phyloP scores from a whole-genome alignment of 2,113 vertebrate species.

The Nothocercus nigrocapillus region DNA sequence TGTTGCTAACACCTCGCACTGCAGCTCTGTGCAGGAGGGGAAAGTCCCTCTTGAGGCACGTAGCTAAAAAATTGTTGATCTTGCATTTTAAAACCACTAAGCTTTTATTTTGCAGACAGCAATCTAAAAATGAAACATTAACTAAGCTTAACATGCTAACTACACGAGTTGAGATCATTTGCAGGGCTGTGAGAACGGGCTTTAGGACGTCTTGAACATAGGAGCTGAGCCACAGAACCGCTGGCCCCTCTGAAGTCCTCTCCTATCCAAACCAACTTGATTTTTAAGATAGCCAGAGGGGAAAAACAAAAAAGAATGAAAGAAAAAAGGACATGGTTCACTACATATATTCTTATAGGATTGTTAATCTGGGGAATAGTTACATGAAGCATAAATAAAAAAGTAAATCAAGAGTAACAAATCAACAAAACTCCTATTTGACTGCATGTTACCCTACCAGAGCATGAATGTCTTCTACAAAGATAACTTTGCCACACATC shows the following conservation, averaged over 20 bases:
- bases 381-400: not conserved
- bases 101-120: not conserved
- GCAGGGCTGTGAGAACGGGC: conserved; percentile 18
- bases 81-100: not conserved
- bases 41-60: not conserved
- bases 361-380: not conserved
- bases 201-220: not conserved
- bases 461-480: not conserved
- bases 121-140: conserved; percentile 46
- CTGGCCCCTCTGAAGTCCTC: not conserved
- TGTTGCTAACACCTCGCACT: not conserved
- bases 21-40: not conserved
- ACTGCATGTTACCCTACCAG: not conserved
- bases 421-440: not conserved
- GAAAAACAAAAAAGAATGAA: not conserved
- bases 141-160: conserved; percentile 42
- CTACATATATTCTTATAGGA: not conserved
- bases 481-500: not conserved
- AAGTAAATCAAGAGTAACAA: not conserved
- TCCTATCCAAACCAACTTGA: not conserved
- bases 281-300: accelerated
- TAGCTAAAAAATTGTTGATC: not conserved
- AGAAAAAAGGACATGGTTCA: not conserved
- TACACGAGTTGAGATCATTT: conserved; percentile 58
- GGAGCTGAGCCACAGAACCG: not conserved